Base-by-base conservation (phyloP, 2,113 vertebrate genomes). In the Willisornis vidua region DNA sequence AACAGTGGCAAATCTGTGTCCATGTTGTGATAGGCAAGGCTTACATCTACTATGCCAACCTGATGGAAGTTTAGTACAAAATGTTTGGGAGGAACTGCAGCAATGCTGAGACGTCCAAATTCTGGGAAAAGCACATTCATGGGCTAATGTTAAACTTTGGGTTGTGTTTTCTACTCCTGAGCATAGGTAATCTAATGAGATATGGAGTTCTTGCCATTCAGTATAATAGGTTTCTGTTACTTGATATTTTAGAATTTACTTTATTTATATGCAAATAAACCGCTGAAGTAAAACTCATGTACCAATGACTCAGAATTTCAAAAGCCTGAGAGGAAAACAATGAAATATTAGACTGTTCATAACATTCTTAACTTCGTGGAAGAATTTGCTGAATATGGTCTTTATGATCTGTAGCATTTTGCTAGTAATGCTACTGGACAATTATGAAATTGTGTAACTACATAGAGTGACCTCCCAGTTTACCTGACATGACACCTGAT, bases 261-360 rank as follows among this genome's bases (percentile, higher is more conserved):
- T 85, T 82, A 82, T 87, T 90, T 91, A 58, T 52, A 72, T 76
- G 77, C 52, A 91, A 82, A 82, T 86, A 94, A 88, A 88, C 29
- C 51, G 59, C 6, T 87, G 75, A 92, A 84, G 46, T 66, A 66
- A 83, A 88, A 90, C 29, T 49, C 39, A 17, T 31, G 13, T 63
- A 89, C 75, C 8, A 48, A 12, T 91, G 91, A 87, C 77, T 95
- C 76, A 83, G 63, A 87, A 88, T 85, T 95, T 90, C 28, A 70
- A 72, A 80, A 89, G 57, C 51, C 82, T 58, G 16, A 78, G 77
- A 70, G 66, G 46, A 51, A 70, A 95, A 85, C 33, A 91, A 43
- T 85, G 75, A 83, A 73, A 66, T 73, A 35, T 65, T 25, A 25
- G 15, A 43, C 23, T 76, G 14, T 58, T 93, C 11, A 24, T 37